Conservation (phyloP, 2,888 invertebrate genomes). For the Drosophila kambysellisi region DNA sequence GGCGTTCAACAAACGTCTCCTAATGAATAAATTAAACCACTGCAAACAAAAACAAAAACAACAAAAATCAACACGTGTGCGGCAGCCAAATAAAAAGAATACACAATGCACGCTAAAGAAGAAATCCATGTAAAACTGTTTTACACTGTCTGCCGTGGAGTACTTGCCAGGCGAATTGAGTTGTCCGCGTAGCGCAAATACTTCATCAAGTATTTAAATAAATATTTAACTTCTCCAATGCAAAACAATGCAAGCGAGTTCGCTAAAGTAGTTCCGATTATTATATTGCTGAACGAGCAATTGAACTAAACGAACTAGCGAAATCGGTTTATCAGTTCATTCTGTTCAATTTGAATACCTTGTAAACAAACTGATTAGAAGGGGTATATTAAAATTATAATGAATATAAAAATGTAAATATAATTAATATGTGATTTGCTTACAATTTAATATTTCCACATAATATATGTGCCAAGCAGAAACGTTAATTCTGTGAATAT, state of each 20-base stretch:
- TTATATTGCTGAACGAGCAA: slow-evolving; percentile 13
- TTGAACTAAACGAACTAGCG: slow-evolving; percentile 40
- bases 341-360: slow-evolving; percentile 32
- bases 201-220: slow-evolving; percentile 39
- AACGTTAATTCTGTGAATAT: background rate
- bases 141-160: background rate
- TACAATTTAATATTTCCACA: background rate
- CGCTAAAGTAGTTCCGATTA: slow-evolving; percentile 43
- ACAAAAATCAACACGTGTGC: slow-evolving; percentile 55
- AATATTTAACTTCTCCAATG: slow-evolving; percentile 10
- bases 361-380: slow-evolving; percentile 41
- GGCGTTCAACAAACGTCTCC: slow-evolving; percentile 30
- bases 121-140: background rate
- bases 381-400: slow-evolving; percentile 32
- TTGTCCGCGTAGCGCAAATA: slow-evolving; percentile 32
- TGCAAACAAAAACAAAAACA: slow-evolving; percentile 54
- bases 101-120: background rate
- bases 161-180: slow-evolving; percentile 52
- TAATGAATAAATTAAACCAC: slow-evolving; percentile 39
- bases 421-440: background rate
- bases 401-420: background rate
- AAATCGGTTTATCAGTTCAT: slow-evolving; percentile 47
- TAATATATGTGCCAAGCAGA: background rate
- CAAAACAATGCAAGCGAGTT: slow-evolving; percentile 20
- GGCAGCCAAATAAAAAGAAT: background rate